phyloP scores from a whole-genome alignment of 2,113 vertebrate species.

The Mandrillus leucophaeus region DNA sequence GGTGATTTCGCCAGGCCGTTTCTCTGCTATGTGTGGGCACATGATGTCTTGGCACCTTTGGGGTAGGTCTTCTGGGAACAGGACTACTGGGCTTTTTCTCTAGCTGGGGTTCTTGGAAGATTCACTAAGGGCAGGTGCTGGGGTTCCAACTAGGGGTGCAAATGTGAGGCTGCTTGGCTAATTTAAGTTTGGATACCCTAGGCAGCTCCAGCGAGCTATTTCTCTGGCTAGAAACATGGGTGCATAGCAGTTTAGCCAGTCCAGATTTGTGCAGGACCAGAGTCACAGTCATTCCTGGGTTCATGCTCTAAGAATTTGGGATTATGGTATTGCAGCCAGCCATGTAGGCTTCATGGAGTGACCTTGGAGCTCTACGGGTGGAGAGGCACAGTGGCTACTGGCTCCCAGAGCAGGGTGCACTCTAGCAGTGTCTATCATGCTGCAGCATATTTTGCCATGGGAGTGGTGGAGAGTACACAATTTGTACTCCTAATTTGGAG shows the following conservation, averaged over 20 bases:
- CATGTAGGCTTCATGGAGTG: not conserved
- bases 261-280: not conserved
- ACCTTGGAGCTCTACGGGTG: not conserved
- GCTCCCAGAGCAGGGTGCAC: not conserved
- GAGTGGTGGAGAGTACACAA: not conserved
- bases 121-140: not conserved
- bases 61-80: not conserved
- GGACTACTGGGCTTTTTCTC: not conserved
- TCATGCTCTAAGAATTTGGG: not conserved
- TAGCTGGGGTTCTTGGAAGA: not conserved
- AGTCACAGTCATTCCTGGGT: not conserved
- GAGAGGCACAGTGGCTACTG: not conserved
- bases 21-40: not conserved
- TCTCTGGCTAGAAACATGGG: not conserved
- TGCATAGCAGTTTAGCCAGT: not conserved
- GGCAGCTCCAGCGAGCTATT: not conserved
- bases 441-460: not conserved
- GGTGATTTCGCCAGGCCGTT: not conserved
- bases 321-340: not conserved
- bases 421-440: not conserved
- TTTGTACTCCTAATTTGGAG: not conserved
- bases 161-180: not conserved
- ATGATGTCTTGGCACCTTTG: not conserved
- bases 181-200: not conserved
- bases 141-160: not conserved